A percentile compares a stretch with the other conserved stretches of the same genome.
Evolutionary conservation across 2,888 invertebrate species (phyloP).

Genomic region (Cataglyphis cursor): DNA sequence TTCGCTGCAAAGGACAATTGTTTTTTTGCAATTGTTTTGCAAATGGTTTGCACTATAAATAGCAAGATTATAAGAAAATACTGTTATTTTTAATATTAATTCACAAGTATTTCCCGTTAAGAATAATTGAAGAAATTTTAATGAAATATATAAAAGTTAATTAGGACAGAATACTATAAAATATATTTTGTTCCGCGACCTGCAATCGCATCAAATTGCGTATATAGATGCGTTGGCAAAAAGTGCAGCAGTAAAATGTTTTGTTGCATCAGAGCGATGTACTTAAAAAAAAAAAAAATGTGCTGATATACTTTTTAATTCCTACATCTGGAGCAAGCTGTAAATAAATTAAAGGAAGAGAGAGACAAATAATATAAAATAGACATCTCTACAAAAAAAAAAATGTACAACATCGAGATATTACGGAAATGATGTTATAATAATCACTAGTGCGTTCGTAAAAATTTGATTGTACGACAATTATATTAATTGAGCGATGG

Average conservation of each 20-base stretch:
- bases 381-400: background rate
- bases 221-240: background rate
- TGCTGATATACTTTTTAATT: background rate
- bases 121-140: background rate
- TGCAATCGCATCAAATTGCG: constrained; percentile 10
- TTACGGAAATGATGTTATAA: background rate
- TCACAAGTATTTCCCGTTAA: background rate
- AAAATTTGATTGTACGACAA: background rate
- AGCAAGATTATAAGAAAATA: background rate
- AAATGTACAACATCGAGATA: background rate
- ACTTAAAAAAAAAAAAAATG: background rate
- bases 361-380: background rate
- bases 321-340: background rate
- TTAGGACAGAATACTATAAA: background rate
- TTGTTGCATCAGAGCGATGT: background rate
- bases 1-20: background rate
- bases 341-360: background rate
- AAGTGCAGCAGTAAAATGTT: background rate
- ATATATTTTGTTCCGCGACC: background rate
- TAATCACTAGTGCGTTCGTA: background rate
- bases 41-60: background rate
- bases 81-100: constrained; percentile 11
- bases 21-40: background rate
- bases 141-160: background rate
- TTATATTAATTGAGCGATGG: background rate